Evolutionary conservation across 1,140 invertebrate species (phyloP), one percentile per base, ranked within the genome.

Genomic region (Cotesia glomerata): DNA sequence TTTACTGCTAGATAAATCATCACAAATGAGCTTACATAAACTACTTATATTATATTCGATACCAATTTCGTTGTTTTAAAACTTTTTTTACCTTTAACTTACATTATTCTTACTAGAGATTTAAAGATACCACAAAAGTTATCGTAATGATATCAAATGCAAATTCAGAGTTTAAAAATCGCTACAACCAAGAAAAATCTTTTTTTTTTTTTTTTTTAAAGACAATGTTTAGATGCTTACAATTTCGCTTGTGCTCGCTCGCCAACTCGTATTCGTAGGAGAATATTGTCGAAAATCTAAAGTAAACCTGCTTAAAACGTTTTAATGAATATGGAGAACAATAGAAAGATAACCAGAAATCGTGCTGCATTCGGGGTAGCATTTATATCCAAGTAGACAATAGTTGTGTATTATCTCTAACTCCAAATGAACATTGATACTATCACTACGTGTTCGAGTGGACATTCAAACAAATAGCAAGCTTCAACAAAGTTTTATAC

Each of bases 251-350:
- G 34, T 11, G 8, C 39, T 9, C 4, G 7, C 39, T 9, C 7
- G 11, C 39, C 5, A 45, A 11, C 39, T 11, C 11, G 11, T 45
- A 9, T 11, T 5, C 39, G 8, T 11, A 9, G 61, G 39, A 56
- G 61, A 51, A 63, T 59, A 58, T 62, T 66, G 35, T 67, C 63
- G 51, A 45, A 71, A 62, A 67, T 71, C 32, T 62, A 45, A 62
- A 45, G 69, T 14, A 59, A 68, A 71, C 58, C 26, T 70, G 73
- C 68, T 75, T 77, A 73, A 64, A 75, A 67, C 66, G 71, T 80
- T 83, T 82, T 81, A 82, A 81, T 78, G 79, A 81, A 78, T 74
- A 80, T 73, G 56, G 73, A 61, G 75, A 77, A 83, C 80, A 81
- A 82, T 81, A 74, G 73, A 58, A 39, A 76, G 77, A 80, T 79